phyloP scores from a whole-genome alignment of 2,113 vertebrate species.

The Alligator sinensis region DNA sequence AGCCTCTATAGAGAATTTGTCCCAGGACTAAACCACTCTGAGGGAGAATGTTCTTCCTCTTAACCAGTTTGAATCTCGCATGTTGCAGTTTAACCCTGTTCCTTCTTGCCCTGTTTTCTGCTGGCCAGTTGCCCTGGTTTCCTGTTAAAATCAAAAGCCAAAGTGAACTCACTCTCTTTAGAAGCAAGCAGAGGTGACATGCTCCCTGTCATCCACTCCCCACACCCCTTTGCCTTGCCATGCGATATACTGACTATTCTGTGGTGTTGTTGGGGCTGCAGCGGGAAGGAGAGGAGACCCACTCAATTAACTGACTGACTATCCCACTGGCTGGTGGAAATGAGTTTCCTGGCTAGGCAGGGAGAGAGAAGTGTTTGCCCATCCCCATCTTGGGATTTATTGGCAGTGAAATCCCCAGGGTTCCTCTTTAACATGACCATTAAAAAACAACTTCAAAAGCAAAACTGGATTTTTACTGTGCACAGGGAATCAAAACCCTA shows the following conservation, averaged over 20 bases:
- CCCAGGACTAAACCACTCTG: too few relatives aligned
- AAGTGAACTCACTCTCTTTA: not conserved
- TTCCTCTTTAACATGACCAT: not conserved
- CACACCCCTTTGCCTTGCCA: not conserved
- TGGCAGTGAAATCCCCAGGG: not conserved
- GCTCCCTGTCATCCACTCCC: conserved; percentile 12
- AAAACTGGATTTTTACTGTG: not conserved
- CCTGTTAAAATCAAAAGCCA: not conserved
- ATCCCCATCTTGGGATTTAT: not conserved
- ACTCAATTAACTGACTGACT: not conserved
- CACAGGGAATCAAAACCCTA: not conserved
- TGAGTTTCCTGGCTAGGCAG: not conserved
- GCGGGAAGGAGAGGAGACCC: not conserved
- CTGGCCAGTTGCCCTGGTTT: not conserved
- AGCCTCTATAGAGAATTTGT: too few relatives aligned
- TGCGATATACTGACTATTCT: not conserved
- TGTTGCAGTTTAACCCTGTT: too few relatives aligned
- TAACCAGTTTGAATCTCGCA: too few relatives aligned
- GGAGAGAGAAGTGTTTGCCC: not conserved
- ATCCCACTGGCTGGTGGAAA: not conserved
- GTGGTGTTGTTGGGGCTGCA: not conserved
- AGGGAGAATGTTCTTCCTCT: too few relatives aligned
- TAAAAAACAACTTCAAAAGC: not conserved
- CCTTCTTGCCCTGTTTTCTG: too few relatives aligned
- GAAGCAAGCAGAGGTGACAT: not conserved